These are phyloP conservation scores for Crypturellus tataupa DNA, from an alignment of 2,797 vertebrate genomes.

Conservation along the genomic window DNA sequence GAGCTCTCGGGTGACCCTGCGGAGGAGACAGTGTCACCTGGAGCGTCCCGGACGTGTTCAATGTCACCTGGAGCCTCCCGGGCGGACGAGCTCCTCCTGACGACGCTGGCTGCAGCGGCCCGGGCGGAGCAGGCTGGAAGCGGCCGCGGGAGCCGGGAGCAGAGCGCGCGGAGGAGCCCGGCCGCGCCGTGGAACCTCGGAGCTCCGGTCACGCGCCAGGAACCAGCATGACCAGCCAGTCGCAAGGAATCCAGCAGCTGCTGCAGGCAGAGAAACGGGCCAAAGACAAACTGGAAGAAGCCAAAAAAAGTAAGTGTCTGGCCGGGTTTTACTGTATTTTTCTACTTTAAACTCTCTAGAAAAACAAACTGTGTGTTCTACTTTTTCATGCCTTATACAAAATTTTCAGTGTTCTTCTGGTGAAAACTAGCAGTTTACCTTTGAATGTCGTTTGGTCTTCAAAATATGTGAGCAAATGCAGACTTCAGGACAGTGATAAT, in stretches of 20 bases:
- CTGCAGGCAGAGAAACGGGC: constrained; percentile 85
- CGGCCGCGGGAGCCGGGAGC: constrained; percentile 52
- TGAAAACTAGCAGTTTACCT: background rate
- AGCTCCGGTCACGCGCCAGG: background rate
- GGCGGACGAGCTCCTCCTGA: constrained; percentile 4
- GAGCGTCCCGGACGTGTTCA: background rate
- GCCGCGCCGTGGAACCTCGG: constrained; percentile 1
- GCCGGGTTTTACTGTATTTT: background rate
- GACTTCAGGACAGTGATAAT: background rate
- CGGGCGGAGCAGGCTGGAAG: background rate
- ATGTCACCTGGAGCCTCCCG: background rate
- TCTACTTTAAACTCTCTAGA: background rate
- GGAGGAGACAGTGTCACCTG: background rate
- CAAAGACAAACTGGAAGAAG: constrained; percentile 85
- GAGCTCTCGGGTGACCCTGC: constrained; percentile 19
- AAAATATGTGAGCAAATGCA: background rate
- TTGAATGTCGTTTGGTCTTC: background rate
- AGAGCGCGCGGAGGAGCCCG: background rate
- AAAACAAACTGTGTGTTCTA: background rate
- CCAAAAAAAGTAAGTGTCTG: constrained; percentile 83
- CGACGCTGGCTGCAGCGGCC: constrained; percentile 17
- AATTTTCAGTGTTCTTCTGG: background rate
- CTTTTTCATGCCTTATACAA: background rate
- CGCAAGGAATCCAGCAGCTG: constrained; percentile 85
- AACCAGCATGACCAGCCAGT: constrained; percentile 81